Conservation (phyloP, 2,888 invertebrate genomes). For the Athalia circularis region DNA sequence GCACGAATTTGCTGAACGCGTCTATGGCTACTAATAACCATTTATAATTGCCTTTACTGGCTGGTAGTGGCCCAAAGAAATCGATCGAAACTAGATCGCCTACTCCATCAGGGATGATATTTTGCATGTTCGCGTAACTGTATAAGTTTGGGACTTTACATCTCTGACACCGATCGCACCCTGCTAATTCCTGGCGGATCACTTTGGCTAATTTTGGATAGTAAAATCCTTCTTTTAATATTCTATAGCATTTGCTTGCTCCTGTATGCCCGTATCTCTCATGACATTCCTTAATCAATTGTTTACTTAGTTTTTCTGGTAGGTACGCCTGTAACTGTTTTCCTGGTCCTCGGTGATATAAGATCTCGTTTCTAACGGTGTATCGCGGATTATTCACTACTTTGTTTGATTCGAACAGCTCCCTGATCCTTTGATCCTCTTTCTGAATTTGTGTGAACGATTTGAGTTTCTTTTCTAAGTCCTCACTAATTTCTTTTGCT, state of each 20-base stretch:
- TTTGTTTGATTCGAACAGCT: background rate
- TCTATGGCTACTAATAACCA: background rate
- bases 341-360: background rate
- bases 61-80: background rate
- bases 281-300: slow-evolving; percentile 5
- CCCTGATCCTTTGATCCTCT: background rate
- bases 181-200: background rate
- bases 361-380: background rate
- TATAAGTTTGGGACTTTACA: background rate
- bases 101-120: background rate
- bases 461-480: background rate
- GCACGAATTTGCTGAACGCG: background rate
- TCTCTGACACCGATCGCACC: slow-evolving; percentile 21
- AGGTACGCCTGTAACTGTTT: background rate
- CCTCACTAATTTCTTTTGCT: background rate
- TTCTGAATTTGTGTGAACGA: background rate
- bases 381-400: too few relatives aligned
- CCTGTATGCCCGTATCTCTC: slow-evolving; percentile 30
- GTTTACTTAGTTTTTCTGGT: background rate
- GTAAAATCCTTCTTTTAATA: slow-evolving; percentile 12
- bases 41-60: background rate
- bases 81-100: slow-evolving; percentile 1
- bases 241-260: background rate
- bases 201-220: background rate
- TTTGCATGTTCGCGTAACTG: background rate